These are phyloP conservation scores for Drosophila mauritiana DNA, from an alignment of 1,140 invertebrate species.

Conservation along the genomic window DNA sequence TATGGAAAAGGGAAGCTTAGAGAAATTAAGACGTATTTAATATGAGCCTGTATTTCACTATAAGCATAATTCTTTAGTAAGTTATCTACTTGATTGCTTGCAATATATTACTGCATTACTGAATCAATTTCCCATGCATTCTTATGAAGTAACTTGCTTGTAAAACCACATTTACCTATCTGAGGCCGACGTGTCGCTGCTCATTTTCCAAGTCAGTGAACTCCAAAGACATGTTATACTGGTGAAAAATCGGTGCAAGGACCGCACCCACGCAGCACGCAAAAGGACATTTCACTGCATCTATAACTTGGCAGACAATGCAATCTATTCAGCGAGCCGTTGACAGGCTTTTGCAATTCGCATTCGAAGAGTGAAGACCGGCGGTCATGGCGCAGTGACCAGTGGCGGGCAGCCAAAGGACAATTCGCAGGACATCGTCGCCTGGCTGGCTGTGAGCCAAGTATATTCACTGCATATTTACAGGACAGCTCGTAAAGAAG, in stretches of 20 bases:
- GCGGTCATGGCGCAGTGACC: slow-evolving; percentile 52
- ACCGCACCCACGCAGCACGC: slow-evolving; percentile 41
- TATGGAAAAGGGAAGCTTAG: not conserved
- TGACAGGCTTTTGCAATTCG: slow-evolving; percentile 62
- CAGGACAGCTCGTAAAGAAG: slow-evolving; percentile 62
- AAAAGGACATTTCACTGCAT: slow-evolving; percentile 50
- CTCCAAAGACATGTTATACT: slow-evolving; percentile 18
- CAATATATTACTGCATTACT: slow-evolving; percentile 14
- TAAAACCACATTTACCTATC: slow-evolving; percentile 9
- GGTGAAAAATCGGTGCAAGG: not conserved
- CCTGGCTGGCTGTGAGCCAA: slow-evolving; percentile 65
- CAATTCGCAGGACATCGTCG: slow-evolving; percentile 40
- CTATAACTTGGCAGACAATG: slow-evolving; percentile 31
- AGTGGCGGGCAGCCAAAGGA: slow-evolving; percentile 35
- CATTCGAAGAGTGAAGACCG: slow-evolving; percentile 15
- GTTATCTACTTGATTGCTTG: slow-evolving; percentile 26
- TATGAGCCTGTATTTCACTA: no score
- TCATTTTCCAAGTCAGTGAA: slow-evolving; percentile 70
- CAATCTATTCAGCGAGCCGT: slow-evolving; percentile 65
- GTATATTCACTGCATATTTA: slow-evolving; percentile 65
- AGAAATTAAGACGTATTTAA: not conserved
- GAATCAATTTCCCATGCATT: slow-evolving; percentile 18
- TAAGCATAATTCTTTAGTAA: not conserved
- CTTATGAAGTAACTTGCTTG: slow-evolving; percentile 22
- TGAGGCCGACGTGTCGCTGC: slow-evolving; percentile 14